Evolutionary conservation across 1,140 invertebrate species (phyloP).

Genomic region (Nomia melanderi): DNA sequence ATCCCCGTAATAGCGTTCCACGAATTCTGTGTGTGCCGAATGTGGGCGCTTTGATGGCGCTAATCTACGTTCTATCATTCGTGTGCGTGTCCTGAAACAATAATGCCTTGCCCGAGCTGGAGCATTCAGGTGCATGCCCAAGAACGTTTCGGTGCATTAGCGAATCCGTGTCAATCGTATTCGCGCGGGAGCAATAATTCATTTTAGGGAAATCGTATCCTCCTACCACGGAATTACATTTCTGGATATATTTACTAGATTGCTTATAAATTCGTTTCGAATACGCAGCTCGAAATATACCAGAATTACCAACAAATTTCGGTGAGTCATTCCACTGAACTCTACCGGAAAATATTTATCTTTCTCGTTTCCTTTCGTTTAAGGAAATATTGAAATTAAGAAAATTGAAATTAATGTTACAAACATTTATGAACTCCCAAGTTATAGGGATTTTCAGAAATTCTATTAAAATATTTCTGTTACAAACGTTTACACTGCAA

Average conservation of each 20-base stretch:
- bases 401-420: too few species aligned
- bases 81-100: not conserved
- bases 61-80: conserved; percentile 23
- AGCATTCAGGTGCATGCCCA: not conserved
- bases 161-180: not conserved
- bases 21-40: not conserved
- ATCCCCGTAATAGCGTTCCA: conserved; percentile 7
- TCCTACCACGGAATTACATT: not conserved
- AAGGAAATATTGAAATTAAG: too few species aligned
- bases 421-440: too few species aligned
- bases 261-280: not conserved
- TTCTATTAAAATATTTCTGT: too few species aligned
- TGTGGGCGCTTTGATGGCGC: conserved; percentile 17
- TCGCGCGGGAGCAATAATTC: not conserved
- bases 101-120: not conserved
- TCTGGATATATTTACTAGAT: not conserved
- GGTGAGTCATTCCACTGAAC: too few species aligned
- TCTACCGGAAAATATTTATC: too few species aligned
- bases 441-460: too few species aligned
- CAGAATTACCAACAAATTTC: not conserved
- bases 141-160: conserved; percentile 7
- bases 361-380: too few species aligned
- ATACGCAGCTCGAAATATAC: not conserved
- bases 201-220: not conserved
- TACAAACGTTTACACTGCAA: too few species aligned